These are phyloP conservation scores for Ennomos quercinarius DNA, from an alignment of 2,888 invertebrate species.

Conservation along the genomic window DNA sequence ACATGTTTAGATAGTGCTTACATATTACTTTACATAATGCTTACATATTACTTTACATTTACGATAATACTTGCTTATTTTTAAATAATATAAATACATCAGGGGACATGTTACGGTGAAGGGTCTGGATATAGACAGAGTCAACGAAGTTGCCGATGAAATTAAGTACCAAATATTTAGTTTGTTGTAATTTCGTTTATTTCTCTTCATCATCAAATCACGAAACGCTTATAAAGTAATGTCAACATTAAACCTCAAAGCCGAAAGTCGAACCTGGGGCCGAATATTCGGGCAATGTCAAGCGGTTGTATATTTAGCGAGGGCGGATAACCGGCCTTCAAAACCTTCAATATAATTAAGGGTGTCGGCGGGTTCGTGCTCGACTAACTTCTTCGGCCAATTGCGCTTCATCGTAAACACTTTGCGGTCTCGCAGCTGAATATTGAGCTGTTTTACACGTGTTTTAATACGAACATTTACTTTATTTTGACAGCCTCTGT, in stretches of 20 bases:
- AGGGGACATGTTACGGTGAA: no score
- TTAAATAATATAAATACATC: no score
- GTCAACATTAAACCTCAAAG: conserved; percentile 20
- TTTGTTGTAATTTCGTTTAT: not conserved
- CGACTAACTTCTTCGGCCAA: conserved; percentile 46
- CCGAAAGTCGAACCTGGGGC: conserved; percentile 13
- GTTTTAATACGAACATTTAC: conserved; percentile 14
- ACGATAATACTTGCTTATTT: no score
- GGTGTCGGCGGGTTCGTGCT: conserved; percentile 41
- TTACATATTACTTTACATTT: no score
- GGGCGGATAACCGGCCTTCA: conserved; percentile 43
- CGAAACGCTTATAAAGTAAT: conserved; percentile 12
- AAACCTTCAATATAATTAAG: conserved; percentile 47
- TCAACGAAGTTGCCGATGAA: no score
- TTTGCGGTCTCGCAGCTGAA: conserved; percentile 14
- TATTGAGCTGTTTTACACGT: conserved; percentile 21
- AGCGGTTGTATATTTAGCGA: conserved; percentile 37
- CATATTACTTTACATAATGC: no score
- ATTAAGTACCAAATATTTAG: no score
- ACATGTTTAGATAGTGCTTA: no score
- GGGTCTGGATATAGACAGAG: no score
- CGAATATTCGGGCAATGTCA: conserved; percentile 25
- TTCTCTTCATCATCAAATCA: conserved; percentile 12
- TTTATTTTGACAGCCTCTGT: no score
- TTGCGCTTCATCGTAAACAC: conserved; percentile 41